Conservation (phyloP, 2,113 vertebrate species). For the Tichodroma muraria region DNA sequence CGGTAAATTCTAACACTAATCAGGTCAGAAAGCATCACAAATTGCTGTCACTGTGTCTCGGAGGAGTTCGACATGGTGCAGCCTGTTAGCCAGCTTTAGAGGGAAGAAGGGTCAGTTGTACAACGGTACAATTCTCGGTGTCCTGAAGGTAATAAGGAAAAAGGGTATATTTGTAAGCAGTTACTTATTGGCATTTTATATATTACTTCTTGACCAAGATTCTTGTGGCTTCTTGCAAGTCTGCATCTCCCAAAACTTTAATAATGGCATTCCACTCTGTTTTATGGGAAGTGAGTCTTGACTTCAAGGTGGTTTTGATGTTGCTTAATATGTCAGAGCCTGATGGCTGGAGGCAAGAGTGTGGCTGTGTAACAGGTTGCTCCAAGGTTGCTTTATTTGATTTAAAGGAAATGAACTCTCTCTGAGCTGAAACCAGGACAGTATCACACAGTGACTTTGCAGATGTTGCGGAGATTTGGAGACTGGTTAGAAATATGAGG, state of each 20-base stretch:
- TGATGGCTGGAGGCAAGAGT: neutral
- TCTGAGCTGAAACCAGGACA: neutral
- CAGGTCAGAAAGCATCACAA: neutral
- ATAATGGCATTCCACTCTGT: neutral
- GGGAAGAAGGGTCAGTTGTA: neutral
- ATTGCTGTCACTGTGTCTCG: neutral
- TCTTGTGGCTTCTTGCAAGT: neutral
- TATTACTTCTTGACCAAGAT: neutral
- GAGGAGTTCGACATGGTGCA: neutral
- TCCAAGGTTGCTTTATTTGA: neutral
- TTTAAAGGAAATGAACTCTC: neutral
- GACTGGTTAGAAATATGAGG: neutral
- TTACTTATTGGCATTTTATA: neutral
- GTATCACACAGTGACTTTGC: neutral
- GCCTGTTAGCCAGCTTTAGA: neutral
- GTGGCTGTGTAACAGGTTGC: neutral
- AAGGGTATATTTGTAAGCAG: neutral
- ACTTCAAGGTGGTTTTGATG: neutral
- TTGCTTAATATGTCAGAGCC: neutral
- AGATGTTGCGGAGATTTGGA: neutral
- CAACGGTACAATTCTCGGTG: rapidly evolving
- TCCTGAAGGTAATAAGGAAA: neutral
- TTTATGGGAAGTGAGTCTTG: neutral
- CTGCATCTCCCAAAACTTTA: neutral
- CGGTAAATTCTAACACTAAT: neutral